Percentiles rank a stretch among this genome's conserved stretches.
These are phyloP conservation scores for Phyllopteryx taeniolatus DNA, from an alignment of 2,113 vertebrate species.

Conservation along the genomic window DNA sequence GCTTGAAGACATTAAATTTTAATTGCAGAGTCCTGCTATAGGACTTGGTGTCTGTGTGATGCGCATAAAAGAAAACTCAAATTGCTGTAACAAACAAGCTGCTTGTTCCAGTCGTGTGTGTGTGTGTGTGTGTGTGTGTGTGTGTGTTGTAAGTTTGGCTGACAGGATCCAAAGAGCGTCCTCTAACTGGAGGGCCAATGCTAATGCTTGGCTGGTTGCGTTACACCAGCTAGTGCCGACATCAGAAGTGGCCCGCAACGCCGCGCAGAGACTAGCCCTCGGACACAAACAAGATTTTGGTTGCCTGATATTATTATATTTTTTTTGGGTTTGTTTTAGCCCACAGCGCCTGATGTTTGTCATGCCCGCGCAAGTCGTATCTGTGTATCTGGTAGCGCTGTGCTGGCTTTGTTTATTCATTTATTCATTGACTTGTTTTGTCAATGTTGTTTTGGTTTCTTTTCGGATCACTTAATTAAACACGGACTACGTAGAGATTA, in stretches of 20 bases:
- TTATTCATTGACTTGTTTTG: slow-evolving; percentile 48
- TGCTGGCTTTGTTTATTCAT: neutral
- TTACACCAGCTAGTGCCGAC: slow-evolving; percentile 72
- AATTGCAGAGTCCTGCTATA: neutral
- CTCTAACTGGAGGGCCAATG: slow-evolving; percentile 74
- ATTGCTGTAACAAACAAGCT: slow-evolving; percentile 28
- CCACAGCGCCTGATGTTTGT: slow-evolving; percentile 61
- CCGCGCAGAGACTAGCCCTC: slow-evolving; percentile 57
- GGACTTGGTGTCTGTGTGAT: neutral
- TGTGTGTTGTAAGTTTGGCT: slow-evolving; percentile 63
- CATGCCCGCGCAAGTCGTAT: slow-evolving; percentile 46
- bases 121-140: slow-evolving; percentile 20
- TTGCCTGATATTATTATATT: slow-evolving; percentile 50
- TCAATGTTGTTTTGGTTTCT: slow-evolving; percentile 53
- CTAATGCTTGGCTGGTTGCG: slow-evolving; percentile 77
- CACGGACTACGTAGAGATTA: neutral
- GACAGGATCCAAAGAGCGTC: slow-evolving; percentile 73
- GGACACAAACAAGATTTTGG: slow-evolving; percentile 63
- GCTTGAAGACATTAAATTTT: neutral
- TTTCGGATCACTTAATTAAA: slow-evolving; percentile 10
- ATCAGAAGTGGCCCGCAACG: slow-evolving; percentile 70
- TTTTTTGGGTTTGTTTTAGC: slow-evolving; percentile 42
- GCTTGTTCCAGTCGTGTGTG: slow-evolving; percentile 7
- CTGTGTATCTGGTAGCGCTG: slow-evolving; percentile 51
- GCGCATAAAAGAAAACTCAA: neutral